Conservation (phyloP, 2,888 invertebrate species). For the Tillus elongatus region DNA sequence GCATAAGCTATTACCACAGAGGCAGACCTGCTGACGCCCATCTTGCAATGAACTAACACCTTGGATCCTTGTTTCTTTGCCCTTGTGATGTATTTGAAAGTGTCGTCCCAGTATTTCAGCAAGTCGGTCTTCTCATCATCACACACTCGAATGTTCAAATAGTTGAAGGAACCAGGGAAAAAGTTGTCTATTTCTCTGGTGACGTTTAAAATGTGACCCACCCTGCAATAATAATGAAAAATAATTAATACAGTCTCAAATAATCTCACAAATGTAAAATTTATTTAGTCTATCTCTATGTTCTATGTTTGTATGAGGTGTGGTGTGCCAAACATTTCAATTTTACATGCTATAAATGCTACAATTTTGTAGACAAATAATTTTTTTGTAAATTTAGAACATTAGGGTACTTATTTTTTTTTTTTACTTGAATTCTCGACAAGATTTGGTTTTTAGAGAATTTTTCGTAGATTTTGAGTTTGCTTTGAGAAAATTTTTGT, state of each 20-base stretch:
- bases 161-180: conserved; percentile 94
- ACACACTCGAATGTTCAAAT: conserved; percentile 91
- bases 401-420: no score
- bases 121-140: conserved; percentile 96
- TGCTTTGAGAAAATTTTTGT: no score
- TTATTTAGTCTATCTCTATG: not conserved
- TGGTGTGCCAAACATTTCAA: no score
- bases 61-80: conserved; percentile 85
- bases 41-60: conserved; percentile 97
- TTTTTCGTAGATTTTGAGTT: no score
- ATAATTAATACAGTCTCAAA: conserved; percentile 18
- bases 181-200: conserved; percentile 99
- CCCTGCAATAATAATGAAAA: conserved; percentile 62
- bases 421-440: no score
- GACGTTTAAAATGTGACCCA: conserved; percentile 93
- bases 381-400: no score
- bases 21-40: conserved; percentile 97
- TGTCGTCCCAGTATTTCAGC: conserved; percentile 95
- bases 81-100: conserved; percentile 91
- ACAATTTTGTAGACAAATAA: no score
- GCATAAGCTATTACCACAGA: conserved; percentile 97
- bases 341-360: no score
- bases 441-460: no score
- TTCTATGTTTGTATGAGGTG: no score
- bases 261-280: not conserved